Evolutionary conservation across 2,888 invertebrate species (phyloP).

Genomic region (Quadroppia sp.): DNA sequence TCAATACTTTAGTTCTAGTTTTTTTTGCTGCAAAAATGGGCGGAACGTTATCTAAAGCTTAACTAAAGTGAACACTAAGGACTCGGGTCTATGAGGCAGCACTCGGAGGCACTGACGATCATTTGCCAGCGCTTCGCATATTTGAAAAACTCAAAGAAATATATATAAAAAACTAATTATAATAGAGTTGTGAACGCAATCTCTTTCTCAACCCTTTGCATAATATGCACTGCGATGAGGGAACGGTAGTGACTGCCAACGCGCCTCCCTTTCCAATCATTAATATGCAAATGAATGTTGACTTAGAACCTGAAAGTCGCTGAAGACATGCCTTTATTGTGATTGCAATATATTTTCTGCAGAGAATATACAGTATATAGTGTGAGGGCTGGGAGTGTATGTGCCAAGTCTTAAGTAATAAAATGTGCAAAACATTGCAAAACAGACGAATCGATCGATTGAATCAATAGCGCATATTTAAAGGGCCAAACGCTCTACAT

Average conservation of each 20-base stretch:
- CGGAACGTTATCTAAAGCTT: constrained; percentile 21
- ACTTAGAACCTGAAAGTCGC: constrained; percentile 26
- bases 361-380: neutral
- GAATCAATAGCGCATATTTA: constrained; percentile 32
- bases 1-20: constrained; percentile 36
- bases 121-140: too few relatives aligned
- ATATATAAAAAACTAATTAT: constrained; percentile 22
- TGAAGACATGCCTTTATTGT: constrained; percentile 32
- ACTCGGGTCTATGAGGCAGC: neutral
- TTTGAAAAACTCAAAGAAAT: too few relatives aligned
- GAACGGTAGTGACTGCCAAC: too few relatives aligned
- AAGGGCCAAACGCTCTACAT: constrained; percentile 25
- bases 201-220: constrained; percentile 29
- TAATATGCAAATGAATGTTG: constrained; percentile 36
- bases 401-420: constrained; percentile 33
- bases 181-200: constrained; percentile 16
- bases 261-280: constrained; percentile 23
- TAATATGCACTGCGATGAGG: neutral
- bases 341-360: constrained; percentile 11
- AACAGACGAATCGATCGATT: constrained; percentile 7
- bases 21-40: constrained; percentile 29
- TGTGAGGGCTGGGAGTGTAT: neutral
- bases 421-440: constrained; percentile 26
- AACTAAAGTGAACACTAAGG: constrained; percentile 18
- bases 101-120: constrained; percentile 11